Conservation (phyloP, 2,113 vertebrate species). For the Talpa occidentalis region DNA sequence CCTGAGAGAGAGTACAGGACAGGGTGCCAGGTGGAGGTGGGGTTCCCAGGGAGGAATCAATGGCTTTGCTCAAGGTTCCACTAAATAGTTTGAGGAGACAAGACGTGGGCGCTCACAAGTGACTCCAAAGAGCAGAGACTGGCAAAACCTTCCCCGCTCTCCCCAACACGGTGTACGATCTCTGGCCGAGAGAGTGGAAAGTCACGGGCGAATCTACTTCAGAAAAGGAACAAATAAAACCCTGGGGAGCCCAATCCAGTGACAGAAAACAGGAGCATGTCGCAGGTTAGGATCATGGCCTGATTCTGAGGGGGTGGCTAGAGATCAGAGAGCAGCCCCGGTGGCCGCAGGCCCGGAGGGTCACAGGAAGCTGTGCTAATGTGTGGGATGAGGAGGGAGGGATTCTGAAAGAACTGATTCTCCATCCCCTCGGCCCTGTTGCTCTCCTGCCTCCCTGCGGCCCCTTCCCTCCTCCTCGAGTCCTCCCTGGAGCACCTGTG, state of each 20-base stretch:
- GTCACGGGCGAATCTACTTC: not conserved
- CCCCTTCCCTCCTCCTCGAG: too few species aligned
- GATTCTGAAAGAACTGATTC: not conserved
- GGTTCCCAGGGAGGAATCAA: not conserved
- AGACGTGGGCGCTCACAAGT: accelerated
- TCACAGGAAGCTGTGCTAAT: not conserved
- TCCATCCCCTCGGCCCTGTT: not conserved
- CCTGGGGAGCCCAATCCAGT: not conserved
- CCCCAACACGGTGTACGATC: too few species aligned
- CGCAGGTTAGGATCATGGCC: too few species aligned
- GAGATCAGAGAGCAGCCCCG: too few species aligned
- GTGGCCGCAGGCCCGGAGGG: too few species aligned
- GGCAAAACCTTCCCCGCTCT: accelerated
- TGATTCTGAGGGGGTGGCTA: not conserved
- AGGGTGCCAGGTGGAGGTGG: not conserved
- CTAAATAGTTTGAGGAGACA: too few species aligned
- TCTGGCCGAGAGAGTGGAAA: not conserved
- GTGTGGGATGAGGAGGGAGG: accelerated
- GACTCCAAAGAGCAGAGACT: not conserved
- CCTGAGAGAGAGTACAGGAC: not conserved
- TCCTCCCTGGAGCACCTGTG: not conserved
- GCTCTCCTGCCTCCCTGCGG: accelerated
- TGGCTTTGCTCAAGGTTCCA: not conserved
- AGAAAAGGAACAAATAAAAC: not conserved
- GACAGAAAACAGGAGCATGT: accelerated